Evolutionary conservation across 2,888 invertebrate species (phyloP).

Genomic region (Microctonus aethiopoides): DNA sequence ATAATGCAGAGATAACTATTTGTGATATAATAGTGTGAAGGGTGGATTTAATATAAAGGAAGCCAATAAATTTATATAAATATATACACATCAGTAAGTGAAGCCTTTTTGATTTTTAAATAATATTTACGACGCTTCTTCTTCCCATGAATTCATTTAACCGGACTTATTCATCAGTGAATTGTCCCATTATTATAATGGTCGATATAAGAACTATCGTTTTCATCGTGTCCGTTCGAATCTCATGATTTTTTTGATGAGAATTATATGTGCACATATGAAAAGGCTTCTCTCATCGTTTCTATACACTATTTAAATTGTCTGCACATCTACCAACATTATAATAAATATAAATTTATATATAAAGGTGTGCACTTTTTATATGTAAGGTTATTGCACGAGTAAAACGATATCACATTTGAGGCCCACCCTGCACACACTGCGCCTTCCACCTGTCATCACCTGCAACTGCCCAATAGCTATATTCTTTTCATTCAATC

Average conservation of each 20-base stretch:
- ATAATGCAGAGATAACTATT: too few relatives aligned
- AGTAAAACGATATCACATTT: slow-evolving; percentile 33
- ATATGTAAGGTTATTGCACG: slow-evolving; percentile 15
- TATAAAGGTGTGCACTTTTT: slow-evolving; percentile 16
- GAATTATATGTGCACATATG: slow-evolving; percentile 32
- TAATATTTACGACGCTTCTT: background rate
- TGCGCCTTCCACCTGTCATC: slow-evolving; percentile 62
- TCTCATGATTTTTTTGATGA: slow-evolving; percentile 32
- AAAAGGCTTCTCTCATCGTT: slow-evolving; percentile 22
- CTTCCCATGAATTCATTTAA: slow-evolving; percentile 42
- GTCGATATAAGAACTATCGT: slow-evolving; percentile 33
- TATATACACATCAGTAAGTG: too few relatives aligned
- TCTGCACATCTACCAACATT: slow-evolving; percentile 13
- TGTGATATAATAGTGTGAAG: too few relatives aligned
- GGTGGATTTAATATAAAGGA: background rate
- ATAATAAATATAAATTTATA: slow-evolving; percentile 1
- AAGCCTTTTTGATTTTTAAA: slow-evolving; percentile 23
- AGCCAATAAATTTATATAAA: too few relatives aligned
- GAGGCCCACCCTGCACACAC: slow-evolving; percentile 34
- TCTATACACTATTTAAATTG: slow-evolving; percentile 30
- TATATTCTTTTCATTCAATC: background rate
- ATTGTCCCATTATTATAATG: slow-evolving; percentile 43
- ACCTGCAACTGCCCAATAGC: slow-evolving; percentile 41
- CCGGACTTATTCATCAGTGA: slow-evolving; percentile 64
- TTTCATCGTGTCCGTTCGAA: slow-evolving; percentile 43